Evolutionary conservation across 2,888 invertebrate genomes (phyloP).

Genomic region (Autographa gamma): DNA sequence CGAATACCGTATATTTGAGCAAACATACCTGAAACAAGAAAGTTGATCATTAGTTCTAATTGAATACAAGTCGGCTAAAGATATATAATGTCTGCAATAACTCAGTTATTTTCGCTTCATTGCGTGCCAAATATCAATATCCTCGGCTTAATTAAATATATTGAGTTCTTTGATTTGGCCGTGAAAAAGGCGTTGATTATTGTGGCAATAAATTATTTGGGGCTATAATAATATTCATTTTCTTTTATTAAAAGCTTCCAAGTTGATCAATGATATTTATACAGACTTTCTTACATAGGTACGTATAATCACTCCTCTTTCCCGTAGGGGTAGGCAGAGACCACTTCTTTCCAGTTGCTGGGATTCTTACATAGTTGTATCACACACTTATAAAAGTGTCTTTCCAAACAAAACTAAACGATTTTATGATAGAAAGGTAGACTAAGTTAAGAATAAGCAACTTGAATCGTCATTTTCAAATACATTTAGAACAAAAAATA

Average conservation of each 20-base stretch:
- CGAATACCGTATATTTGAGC: slow-evolving; percentile 11
- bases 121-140: slow-evolving; percentile 45
- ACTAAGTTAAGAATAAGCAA: no score
- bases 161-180: slow-evolving; percentile 25
- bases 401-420: no score
- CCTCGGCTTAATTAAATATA: slow-evolving; percentile 40
- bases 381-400: no score
- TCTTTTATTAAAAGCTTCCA: background rate
- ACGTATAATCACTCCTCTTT: no score
- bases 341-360: no score
- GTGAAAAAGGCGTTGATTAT: slow-evolving; percentile 14
- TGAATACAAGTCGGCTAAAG: slow-evolving; percentile 33
- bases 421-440: no score
- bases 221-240: background rate
- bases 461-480: no score
- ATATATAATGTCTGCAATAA: slow-evolving; percentile 30
- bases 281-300: background rate
- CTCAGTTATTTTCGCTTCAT: slow-evolving; percentile 25
- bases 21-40: slow-evolving; percentile 53
- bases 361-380: no score
- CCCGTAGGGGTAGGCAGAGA: no score
- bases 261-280: background rate
- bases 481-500: no score
- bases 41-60: slow-evolving; percentile 44
- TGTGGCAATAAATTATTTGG: background rate